Percentiles rank a stretch among this genome's conserved stretches.
Evolutionary conservation across 2,797 vertebrate genomes (phyloP).

Genomic region (Esox lucius): DNA sequence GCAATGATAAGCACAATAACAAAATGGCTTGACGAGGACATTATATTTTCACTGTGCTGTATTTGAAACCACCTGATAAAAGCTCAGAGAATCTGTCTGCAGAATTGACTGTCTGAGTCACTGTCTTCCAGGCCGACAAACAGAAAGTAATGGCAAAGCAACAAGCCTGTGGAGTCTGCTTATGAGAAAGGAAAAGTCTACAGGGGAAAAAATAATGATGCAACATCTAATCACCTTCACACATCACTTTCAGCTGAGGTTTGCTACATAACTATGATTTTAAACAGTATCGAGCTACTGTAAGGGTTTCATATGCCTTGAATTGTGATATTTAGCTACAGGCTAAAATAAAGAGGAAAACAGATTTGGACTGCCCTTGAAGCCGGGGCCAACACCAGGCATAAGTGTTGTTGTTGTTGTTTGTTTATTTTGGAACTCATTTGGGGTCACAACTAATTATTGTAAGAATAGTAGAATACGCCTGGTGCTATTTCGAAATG

Average conservation of each 20-base stretch:
- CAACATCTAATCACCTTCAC: slow-evolving; percentile 47
- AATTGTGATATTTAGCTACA: not conserved
- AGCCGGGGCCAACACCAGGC: not conserved
- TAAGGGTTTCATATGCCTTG: slow-evolving; percentile 26
- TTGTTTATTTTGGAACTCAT: too few species aligned
- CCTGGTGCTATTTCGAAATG: too few species aligned
- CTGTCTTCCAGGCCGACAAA: slow-evolving; percentile 9
- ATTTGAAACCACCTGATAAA: slow-evolving; percentile 67
- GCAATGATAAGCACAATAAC: slow-evolving; percentile 67
- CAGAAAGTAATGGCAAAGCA: slow-evolving; percentile 27
- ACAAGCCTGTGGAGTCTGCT: slow-evolving; percentile 29
- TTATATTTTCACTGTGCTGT: slow-evolving; percentile 58
- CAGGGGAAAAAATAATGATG: slow-evolving; percentile 21
- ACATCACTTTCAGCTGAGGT: slow-evolving; percentile 24
- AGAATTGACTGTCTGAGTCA: slow-evolving; percentile 38
- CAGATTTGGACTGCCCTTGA: not conserved
- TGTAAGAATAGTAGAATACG: too few species aligned
- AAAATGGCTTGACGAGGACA: slow-evolving; percentile 67
- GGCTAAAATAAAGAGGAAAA: not conserved
- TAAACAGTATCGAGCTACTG: slow-evolving; percentile 28
- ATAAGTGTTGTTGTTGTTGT: not conserved
- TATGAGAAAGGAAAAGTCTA: slow-evolving; percentile 30
- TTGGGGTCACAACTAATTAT: too few species aligned
- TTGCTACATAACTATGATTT: slow-evolving; percentile 48
- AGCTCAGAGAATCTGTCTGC: slow-evolving; percentile 14